Base-by-base conservation (phyloP, 2,888 invertebrate genomes). In the Zonitis immaculata region DNA sequence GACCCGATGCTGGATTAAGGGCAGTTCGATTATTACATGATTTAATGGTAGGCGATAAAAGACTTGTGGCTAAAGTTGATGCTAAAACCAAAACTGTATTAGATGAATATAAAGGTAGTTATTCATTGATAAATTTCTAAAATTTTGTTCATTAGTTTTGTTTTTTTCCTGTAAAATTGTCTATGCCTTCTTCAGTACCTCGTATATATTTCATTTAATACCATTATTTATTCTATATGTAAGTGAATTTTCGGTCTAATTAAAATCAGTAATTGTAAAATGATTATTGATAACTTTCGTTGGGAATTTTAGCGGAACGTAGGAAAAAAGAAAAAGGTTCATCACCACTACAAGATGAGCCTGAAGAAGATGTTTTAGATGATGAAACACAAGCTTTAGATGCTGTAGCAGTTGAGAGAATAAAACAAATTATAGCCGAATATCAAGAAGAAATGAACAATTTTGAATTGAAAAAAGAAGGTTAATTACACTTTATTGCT, bases 1-100 rank as follows among this genome's bases (percentile, higher is more conserved):
- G 91, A 53, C 96, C 98, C 14, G 95, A 96, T 77, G 91, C 96
- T 16, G 98, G 97, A 35, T 80, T 98, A 63, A 82, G 98, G 60
- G 95, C 97, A 61, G 94, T 99, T 59, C 79, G 94, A 42, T 79
- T 99, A 60, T 81, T 99, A 26, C 95, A 97, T 77, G 94, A 95
- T 66, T 86, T 94, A 75, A 86, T 88, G 75, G 86, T 99, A 47
- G 94, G 92, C 52, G 96, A 94, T 64, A 95, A 94, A 77, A 88
- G 88, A 71, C 81, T 99, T 64, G 91, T 98, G 54, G 97, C 96
- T 25, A 92, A 95, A 78, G 95, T 96, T 22, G 98, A 98, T 79
- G 94, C 95, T 56, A 98, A 98, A 82, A 95, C 96, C 68, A 94
- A 95, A 81, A 88, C 90, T 53, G 85, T 94, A 58, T 82, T 98